Percentiles rank a stretch among this genome's conserved stretches.
Evolutionary conservation across 1,140 invertebrate species (phyloP).

Genomic region (Drosophila grimshawi): DNA sequence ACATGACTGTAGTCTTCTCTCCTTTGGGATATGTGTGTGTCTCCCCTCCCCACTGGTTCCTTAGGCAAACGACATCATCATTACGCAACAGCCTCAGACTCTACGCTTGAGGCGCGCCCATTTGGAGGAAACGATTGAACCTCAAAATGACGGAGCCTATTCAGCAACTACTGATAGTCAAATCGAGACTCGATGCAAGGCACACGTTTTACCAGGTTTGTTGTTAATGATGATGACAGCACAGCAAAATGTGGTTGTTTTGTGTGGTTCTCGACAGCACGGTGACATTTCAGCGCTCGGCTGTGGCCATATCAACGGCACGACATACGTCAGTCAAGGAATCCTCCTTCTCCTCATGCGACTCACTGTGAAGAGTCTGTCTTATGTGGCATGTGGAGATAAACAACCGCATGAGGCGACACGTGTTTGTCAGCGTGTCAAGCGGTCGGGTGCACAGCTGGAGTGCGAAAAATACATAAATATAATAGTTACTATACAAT

Average conservation of each 20-base stretch:
- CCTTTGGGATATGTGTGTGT: slow-evolving; percentile 6
- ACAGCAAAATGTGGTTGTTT: slow-evolving; percentile 19
- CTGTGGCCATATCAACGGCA: slow-evolving; percentile 32
- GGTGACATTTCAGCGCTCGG: slow-evolving; percentile 42
- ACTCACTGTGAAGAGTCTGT: too few relatives aligned
- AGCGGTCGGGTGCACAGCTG: slow-evolving; percentile 37
- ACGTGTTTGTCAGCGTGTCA: slow-evolving; percentile 48
- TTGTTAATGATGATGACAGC: slow-evolving; percentile 51
- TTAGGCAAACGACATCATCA: slow-evolving; percentile 54
- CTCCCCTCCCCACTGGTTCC: neutral
- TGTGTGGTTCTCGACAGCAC: slow-evolving; percentile 12
- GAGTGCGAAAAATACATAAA: slow-evolving; percentile 26
- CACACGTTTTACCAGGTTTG: slow-evolving; percentile 33
- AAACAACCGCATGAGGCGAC: slow-evolving; percentile 25
- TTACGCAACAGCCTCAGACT: slow-evolving; percentile 38
- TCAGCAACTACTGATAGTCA: slow-evolving; percentile 18
- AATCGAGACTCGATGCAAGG: slow-evolving; percentile 28
- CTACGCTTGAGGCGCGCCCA: neutral
- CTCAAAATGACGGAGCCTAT: slow-evolving; percentile 24
- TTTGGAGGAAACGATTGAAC: slow-evolving; percentile 50
- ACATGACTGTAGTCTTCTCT: neutral
- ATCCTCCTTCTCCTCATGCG: neutral
- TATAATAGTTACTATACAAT: slow-evolving; percentile 23
- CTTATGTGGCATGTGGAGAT: slow-evolving; percentile 8
- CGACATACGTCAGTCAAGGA: slow-evolving; percentile 37